Evolutionary conservation across 2,113 vertebrate genomes (phyloP).

Genomic region (Chelonoidis abingdonii): DNA sequence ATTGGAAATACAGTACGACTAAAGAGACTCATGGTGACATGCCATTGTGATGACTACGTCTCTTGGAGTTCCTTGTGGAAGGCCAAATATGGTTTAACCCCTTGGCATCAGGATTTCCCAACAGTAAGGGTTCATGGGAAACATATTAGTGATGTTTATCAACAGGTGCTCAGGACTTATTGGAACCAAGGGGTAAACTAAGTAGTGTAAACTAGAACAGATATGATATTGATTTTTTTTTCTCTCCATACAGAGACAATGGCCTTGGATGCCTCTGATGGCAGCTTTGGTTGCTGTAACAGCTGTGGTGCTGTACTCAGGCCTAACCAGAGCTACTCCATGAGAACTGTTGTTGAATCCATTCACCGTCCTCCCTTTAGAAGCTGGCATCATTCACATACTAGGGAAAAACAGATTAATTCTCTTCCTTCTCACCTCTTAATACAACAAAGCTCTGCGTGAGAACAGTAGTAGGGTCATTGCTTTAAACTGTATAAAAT

Average conservation of each 20-base stretch:
- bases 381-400: slow-evolving; percentile 84
- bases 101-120: slow-evolving; percentile 40
- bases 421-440: slow-evolving; percentile 87
- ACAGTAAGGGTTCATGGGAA: slow-evolving; percentile 28
- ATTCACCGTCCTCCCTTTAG: slow-evolving; percentile 85
- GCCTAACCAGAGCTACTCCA: slow-evolving; percentile 93
- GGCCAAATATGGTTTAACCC: not conserved
- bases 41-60: not conserved
- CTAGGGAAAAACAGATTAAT: slow-evolving; percentile 84
- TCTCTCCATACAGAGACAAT: slow-evolving; percentile 91
- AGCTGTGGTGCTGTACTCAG: slow-evolving; percentile 95
- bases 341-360: slow-evolving; percentile 85
- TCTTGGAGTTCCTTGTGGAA: slow-evolving; percentile 9
- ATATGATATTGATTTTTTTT: slow-evolving; percentile 83
- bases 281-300: slow-evolving; percentile 96
- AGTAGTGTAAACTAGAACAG: slow-evolving; percentile 69
- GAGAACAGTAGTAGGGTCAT: slow-evolving; percentile 85
- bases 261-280: slow-evolving; percentile 98
- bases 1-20: not conserved
- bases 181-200: slow-evolving; percentile 71
- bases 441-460: slow-evolving; percentile 83
- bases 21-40: slow-evolving; percentile 4
- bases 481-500: slow-evolving; percentile 96
- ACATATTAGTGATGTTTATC: slow-evolving; percentile 17
- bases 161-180: slow-evolving; percentile 67